Evolutionary conservation across 2,797 vertebrate genomes (phyloP), one percentile per base, ranked within the genome.

Genomic region (Leptoclinus maculatus): DNA sequence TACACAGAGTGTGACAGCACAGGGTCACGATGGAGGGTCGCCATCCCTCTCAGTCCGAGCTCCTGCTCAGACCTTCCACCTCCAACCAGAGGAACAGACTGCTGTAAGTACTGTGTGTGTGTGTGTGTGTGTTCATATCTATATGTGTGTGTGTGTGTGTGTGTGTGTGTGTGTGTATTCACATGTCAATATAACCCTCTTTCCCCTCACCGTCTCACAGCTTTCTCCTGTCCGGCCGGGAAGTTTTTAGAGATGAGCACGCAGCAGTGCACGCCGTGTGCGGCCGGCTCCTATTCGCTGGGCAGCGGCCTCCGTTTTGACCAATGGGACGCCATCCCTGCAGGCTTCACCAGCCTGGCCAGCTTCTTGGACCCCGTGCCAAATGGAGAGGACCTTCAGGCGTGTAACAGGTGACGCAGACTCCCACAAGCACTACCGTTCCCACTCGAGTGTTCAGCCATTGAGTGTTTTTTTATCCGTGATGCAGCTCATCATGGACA

Each of bases 1-100:
- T 99, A 99, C 91, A 99, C 98, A 2, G 97, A 99, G 87, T 99
- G 98, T 77, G 98, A 99, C 93, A 96, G 96, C 95, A 97, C 95
- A 3, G 97, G 97, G 71, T 98, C 97, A 71, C 95, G 98, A 85
- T 99, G 98, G 98, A 96, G 98, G 76, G 98, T 99, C 57, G 96
- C 98, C 84, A 96, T 99, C 83, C 98, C 98, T 1, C 95, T 96
- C 64, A 93, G 76, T 0, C 93, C 94, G 0, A 95, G 91, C 69
- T 93, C 94, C 82, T 99, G 98, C 91, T 95, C 94, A 51, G 95
- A 96, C 87, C 95, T 99, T 51, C 98, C 98, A 0, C 95, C 97
- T 83, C 98, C 98, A 0, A 96, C 96, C 90, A 96, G 95, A 95
- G 98, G 98, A 91, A 97, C 97, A 78, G 97, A 99, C 93, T 99